Conservation (phyloP, 2,797 vertebrate species). For the Enteromius viviparus region DNA sequence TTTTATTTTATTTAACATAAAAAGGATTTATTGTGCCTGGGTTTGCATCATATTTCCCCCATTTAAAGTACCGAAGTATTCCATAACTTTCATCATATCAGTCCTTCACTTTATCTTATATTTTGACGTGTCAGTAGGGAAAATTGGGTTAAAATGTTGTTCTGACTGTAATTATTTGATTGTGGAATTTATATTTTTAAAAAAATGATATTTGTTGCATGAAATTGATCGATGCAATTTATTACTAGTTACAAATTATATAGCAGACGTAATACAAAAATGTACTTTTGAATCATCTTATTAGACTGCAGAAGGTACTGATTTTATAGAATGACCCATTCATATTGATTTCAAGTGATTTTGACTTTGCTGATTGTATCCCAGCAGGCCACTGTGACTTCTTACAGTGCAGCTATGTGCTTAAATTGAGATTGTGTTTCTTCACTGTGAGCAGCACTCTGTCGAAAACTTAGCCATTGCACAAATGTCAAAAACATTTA, state of each 20-base stretch:
- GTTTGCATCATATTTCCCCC: background rate
- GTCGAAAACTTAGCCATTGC: slow-evolving; percentile 15
- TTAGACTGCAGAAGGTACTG: background rate
- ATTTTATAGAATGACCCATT: background rate
- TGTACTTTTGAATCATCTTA: background rate
- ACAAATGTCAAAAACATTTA: background rate
- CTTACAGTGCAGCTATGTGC: slow-evolving; percentile 32
- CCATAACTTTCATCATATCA: background rate
- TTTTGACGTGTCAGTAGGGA: background rate
- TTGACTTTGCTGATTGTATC: slow-evolving; percentile 16
- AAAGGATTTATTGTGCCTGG: background rate
- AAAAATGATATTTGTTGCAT: background rate
- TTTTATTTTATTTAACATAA: background rate
- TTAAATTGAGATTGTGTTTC: slow-evolving; percentile 5
- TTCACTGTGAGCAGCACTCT: slow-evolving; percentile 43
- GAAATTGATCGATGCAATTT: background rate
- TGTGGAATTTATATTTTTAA: background rate
- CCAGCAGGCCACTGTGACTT: slow-evolving; percentile 27
- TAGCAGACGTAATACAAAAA: background rate
- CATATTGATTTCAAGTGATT: background rate
- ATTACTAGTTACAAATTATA: background rate
- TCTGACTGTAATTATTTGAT: background rate
- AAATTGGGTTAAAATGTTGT: background rate
- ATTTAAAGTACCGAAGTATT: background rate
- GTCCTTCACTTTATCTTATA: background rate